These are phyloP conservation scores for Prionace glauca DNA, from an alignment of 2,797 vertebrate genomes.

Conservation along the genomic window DNA sequence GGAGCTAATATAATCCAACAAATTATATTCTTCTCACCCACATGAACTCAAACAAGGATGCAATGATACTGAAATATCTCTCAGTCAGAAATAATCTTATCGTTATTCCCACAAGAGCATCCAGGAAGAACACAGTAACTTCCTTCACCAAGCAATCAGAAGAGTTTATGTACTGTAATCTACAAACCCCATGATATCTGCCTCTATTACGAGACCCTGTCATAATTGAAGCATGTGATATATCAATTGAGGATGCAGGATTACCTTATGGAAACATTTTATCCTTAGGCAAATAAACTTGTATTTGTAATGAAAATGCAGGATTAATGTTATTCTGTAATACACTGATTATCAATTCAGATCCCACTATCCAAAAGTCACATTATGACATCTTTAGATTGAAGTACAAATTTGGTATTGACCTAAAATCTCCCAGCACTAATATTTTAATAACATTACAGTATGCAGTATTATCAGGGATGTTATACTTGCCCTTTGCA, in stretches of 20 bases:
- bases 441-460: conserved; percentile 7
- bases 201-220: not conserved
- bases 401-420: not conserved
- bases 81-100: not conserved
- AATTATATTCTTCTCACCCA: not conserved
- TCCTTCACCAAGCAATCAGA: not conserved
- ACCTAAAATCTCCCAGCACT: not conserved
- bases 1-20: not conserved
- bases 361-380: not conserved
- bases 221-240: conserved; percentile 19
- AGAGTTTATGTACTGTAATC: not conserved
- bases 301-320: not conserved
- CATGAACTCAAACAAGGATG: not conserved
- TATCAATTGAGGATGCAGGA: conserved; percentile 13
- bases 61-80: conserved; percentile 3
- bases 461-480: not conserved
- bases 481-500: not conserved
- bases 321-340: conserved; percentile 19
- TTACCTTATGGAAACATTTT: conserved; percentile 11
- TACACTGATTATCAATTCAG: not conserved
- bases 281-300: conserved; percentile 5
- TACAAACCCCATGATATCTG: conserved; percentile 9
- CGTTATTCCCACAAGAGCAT: not conserved
- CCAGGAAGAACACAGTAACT: not conserved
- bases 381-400: not conserved